Evolutionary conservation across 2,113 vertebrate genomes (phyloP).

Genomic region (Boulengeromyrus knoepffleri): DNA sequence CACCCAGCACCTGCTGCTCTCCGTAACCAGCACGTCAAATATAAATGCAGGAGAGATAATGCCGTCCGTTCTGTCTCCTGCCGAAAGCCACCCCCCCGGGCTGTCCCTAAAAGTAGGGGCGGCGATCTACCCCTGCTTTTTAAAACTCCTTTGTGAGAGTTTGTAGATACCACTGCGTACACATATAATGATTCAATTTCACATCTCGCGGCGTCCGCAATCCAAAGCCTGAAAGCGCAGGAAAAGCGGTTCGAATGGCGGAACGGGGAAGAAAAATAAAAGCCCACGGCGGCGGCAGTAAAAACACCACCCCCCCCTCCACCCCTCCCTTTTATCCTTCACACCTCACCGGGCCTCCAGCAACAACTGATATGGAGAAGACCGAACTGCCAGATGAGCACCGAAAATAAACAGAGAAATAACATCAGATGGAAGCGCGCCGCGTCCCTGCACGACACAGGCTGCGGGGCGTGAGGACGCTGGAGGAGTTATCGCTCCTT

Average conservation of each 20-base stretch:
- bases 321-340: constrained; percentile 33
- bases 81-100: neutral
- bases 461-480: neutral
- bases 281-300: neutral
- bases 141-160: neutral
- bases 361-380: constrained; percentile 22
- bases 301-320: constrained; percentile 11
- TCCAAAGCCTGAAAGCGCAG: neutral
- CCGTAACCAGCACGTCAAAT: constrained; percentile 29
- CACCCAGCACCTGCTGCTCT: constrained; percentile 22
- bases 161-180: neutral
- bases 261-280: neutral
- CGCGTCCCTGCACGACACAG: neutral
- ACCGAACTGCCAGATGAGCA: constrained; percentile 24
- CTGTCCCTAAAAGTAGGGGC: neutral
- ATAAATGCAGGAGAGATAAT: neutral
- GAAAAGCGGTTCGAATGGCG: neutral
- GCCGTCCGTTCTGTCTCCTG: neutral
- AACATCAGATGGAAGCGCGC: neutral
- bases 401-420: neutral
- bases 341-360: constrained; percentile 37
- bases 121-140: neutral
- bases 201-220: neutral
- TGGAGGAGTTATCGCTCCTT: neutral
- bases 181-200: neutral